These are phyloP conservation scores for Pseudochromis fuscus DNA, from an alignment of 2,797 vertebrate species.

Conservation along the genomic window DNA sequence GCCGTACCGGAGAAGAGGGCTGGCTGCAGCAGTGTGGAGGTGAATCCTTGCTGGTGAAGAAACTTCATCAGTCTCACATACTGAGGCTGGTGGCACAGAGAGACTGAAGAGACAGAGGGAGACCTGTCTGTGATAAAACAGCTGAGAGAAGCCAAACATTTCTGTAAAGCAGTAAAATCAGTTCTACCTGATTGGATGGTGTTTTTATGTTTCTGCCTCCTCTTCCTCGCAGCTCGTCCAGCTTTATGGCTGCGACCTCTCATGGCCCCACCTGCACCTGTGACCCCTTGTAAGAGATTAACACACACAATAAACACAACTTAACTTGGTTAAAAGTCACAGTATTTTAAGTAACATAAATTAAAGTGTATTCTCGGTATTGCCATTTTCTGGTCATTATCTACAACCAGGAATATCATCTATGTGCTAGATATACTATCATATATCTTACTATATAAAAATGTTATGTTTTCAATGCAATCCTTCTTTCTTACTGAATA, in stretches of 20 bases:
- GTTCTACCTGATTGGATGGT: no score
- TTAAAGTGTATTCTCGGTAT: no score
- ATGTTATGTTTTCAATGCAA: no score
- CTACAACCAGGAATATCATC: no score
- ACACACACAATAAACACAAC: constrained; percentile 9
- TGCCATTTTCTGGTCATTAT: no score
- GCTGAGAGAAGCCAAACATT: not conserved
- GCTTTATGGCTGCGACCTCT: constrained; percentile 5
- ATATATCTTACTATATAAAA: no score
- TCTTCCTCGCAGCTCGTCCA: constrained; percentile 71
- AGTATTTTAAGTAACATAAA: no score
- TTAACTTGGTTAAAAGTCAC: no score
- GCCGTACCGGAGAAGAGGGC: constrained; percentile 86
- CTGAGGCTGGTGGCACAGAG: constrained; percentile 82
- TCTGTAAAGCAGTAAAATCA: not conserved
- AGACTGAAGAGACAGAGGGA: constrained; percentile 75
- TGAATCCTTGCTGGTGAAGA: constrained; percentile 90
- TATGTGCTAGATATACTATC: no score
- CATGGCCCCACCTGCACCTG: constrained; percentile 38
- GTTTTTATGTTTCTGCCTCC: constrained; percentile 33
- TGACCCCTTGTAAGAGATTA: not conserved
- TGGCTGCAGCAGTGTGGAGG: constrained; percentile 84
- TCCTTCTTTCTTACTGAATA: no score
- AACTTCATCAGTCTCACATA: constrained; percentile 90
- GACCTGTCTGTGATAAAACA: not conserved